phyloP scores from a whole-genome alignment of 2,113 vertebrate species.

The Mobula birostris region DNA sequence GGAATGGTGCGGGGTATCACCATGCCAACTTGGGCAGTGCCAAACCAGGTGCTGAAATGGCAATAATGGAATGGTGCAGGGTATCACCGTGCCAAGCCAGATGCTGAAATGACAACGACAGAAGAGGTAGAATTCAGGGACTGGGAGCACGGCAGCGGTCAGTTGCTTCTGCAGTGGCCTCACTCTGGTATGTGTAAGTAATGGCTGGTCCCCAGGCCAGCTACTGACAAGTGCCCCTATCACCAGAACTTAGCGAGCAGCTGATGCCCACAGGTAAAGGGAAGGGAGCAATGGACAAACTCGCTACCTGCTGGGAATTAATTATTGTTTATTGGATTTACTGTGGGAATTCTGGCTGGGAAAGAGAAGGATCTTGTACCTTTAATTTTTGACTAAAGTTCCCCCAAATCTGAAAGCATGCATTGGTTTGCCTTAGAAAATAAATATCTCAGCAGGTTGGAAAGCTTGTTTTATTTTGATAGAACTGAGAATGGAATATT shows the following conservation, averaged over 20 bases:
- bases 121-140: too few species aligned
- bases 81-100: too few species aligned
- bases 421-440: neutral
- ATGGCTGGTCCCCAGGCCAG: neutral
- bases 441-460: slow-evolving; percentile 18
- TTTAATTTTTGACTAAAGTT: neutral
- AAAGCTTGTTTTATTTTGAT: neutral
- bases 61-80: too few species aligned
- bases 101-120: too few species aligned
- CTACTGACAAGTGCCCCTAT: neutral
- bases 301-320: neutral
- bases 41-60: too few species aligned
- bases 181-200: neutral
- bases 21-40: too few species aligned
- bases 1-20: too few species aligned
- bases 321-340: neutral
- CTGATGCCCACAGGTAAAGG: neutral
- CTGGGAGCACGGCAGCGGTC: too few species aligned
- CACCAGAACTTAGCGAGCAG: neutral
- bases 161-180: neutral
- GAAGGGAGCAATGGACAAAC: neutral
- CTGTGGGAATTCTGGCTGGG: neutral
- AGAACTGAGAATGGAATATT: neutral
- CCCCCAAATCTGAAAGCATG: neutral
- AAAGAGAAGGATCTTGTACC: slow-evolving; percentile 1